A percentile compares a stretch with the other conserved stretches of the same genome.
phyloP scores from a whole-genome alignment of 2,797 vertebrate species.

The Myiotriccus ornatus region DNA sequence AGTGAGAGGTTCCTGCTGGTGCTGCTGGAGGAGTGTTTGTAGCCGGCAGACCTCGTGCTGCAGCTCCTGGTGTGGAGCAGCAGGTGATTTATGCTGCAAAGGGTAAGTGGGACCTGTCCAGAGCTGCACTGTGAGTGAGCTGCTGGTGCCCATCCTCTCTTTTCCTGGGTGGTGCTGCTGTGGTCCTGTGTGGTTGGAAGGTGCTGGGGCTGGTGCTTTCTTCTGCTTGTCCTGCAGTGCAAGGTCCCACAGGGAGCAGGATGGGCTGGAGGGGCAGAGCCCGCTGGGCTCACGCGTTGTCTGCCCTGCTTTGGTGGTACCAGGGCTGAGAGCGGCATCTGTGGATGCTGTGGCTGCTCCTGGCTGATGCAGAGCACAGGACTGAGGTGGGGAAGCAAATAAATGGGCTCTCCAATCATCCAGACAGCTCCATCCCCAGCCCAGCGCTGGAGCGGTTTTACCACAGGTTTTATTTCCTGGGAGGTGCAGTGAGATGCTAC shows the following conservation, averaged over 20 bases:
- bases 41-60: background rate
- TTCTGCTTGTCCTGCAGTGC: rapidly evolving
- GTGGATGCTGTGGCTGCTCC: background rate
- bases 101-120: background rate
- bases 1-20: background rate
- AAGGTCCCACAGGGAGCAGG: background rate
- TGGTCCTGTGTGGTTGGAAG: background rate
- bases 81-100: background rate
- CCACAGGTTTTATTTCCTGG: background rate
- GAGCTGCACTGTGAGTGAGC: background rate
- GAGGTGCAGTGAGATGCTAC: background rate
- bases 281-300: rapidly evolving
- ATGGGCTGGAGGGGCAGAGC: background rate
- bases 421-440: background rate
- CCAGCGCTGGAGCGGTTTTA: rapidly evolving
- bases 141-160: background rate
- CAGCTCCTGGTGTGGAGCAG: background rate
- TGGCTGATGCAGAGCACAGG: background rate
- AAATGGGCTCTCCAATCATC: background rate
- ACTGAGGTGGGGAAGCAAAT: rapidly evolving
- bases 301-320: background rate
- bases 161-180: background rate
- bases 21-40: background rate
- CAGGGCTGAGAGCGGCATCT: background rate
- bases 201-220: background rate